Base-by-base conservation (phyloP, 2,888 invertebrate genomes). In the Habroteleia sp. region DNA sequence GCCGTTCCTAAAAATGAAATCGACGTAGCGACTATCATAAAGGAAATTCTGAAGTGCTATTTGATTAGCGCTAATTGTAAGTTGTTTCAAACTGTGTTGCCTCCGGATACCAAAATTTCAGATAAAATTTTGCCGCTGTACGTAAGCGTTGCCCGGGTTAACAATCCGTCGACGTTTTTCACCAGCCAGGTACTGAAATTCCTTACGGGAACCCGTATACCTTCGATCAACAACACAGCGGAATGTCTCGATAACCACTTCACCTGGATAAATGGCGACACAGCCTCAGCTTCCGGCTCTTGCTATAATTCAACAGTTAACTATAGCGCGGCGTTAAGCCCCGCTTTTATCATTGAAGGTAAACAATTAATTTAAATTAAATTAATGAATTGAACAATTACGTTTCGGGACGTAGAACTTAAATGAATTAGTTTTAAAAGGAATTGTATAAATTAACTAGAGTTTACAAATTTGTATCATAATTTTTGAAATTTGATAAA, bases 261-360 rank as follows among this genome's bases (percentile, higher is more conserved):
- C 0, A 52, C 77, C 6, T 95, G 94, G 91, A 91, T 94, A 89
- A 91, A 91, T 11, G 93, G 93, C n/a, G n/a, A n/a, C n/a, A n/a
- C n/a, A n/a, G n/a, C n/a, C n/a, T n/a, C n/a, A n/a, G n/a, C n/a
- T n/a, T n/a, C 89, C n/a, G 94, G 94, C 16, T 89, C 92, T 52
- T 96, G 96, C 84, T 91, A 93, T 35, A 91, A 93, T 74, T 93
- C 94, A 0, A 93, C 94, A 0, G 93, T 94, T 86, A 95, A 94
- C 85, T 92, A 91, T 77, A 93, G 94, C 31, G 89, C 91, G 75
- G 96, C 96, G 0, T 83, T 93, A 5, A 96, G 96, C 87, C 96
- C 96, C n/a, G 96, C 96, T 0, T 96, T 96, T 86, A 87, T 91
- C 4, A 92, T 93, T 77, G 88, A 91, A 77, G 93, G 95, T 95